phyloP scores from a whole-genome alignment of 64 coral and sea anemone genomes.

The Montipora sp. region DNA sequence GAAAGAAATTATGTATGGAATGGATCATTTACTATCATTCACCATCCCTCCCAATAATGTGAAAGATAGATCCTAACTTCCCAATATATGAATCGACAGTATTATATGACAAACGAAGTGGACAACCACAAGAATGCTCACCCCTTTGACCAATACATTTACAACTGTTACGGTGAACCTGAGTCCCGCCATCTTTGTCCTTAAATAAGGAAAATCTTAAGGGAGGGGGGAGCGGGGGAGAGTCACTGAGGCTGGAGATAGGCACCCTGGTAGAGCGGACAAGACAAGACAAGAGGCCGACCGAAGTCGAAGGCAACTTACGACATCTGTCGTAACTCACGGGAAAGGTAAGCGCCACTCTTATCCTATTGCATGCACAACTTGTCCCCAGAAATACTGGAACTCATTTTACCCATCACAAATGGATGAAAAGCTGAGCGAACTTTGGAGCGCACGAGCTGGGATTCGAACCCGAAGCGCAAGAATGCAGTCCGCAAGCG shows the following conservation, averaged over 20 bases:
- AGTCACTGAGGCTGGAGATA: not conserved
- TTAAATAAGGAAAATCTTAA: not conserved
- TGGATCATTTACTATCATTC: not conserved
- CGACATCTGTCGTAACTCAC: no score
- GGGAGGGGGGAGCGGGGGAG: not conserved
- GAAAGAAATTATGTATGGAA: no score
- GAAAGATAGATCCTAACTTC: not conserved
- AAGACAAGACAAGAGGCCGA: not conserved
- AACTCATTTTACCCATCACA: no score
- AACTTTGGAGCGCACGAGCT: no score
- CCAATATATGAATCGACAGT: not conserved
- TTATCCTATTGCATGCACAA: no score
- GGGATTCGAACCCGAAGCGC: no score
- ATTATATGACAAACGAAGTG: not conserved
- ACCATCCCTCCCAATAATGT: not conserved
- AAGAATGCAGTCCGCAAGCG: no score
- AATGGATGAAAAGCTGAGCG: no score
- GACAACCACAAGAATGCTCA: not conserved
- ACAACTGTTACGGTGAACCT: no score
- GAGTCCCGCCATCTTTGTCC: not conserved
- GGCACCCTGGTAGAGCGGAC: not conserved
- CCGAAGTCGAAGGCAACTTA: no score
- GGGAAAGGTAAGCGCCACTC: no score
- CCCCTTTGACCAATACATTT: not conserved
- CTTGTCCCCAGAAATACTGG: no score